Base-by-base conservation (phyloP, 1,140 invertebrate genomes). In the Augochlora pura region DNA sequence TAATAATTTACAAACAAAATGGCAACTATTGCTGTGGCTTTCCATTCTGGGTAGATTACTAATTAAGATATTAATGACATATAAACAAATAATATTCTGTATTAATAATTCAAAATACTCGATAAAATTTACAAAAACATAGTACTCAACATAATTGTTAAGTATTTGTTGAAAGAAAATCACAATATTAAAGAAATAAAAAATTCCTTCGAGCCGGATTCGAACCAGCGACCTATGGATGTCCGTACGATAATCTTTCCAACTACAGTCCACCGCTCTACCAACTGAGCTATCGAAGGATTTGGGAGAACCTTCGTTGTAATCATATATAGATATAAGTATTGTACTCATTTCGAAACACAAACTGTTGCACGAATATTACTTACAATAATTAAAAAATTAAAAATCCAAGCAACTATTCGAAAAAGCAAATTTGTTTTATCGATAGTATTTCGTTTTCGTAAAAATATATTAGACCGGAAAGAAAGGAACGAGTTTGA, bases 211-310 rank as follows among this genome's bases (percentile, higher is more conserved):
- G 87, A 88, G 87, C 87, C 87, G 87, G 87, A 88, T 83, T 88
- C 81, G 87, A 88, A 88, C 87, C 87, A 88, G 87, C 87, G 87
- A 88, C 87, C 87, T 88, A 88, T 88, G 87, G 87, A 88, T 88
- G 0, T 62, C 77, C n/a, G 16, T 18, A 10, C 1, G 0, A 1
- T n/a, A 10, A 54, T 38, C 0, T n/a, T 71, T 74, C 81, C 92
- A 85, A 93, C 96, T 97, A 96, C 96, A 96, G 95, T 96, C 96
- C 96, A 96, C 96, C 96, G 96, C 96, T 96, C 96, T 96, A 96
- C 96, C 96, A 96, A 96, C 96, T 96, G 96, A 96, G 95, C 95
- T 96, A 96, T 95, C 95, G 95, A 96, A 96, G 95, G 95, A 27
- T 80, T 52, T 77, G 68, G 16, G 6, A 39, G 3, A 0, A 1